Evolutionary conservation across 2,113 vertebrate genomes (phyloP), one percentile per base, ranked within the genome.

Genomic region (Trematomus loennbergii): DNA sequence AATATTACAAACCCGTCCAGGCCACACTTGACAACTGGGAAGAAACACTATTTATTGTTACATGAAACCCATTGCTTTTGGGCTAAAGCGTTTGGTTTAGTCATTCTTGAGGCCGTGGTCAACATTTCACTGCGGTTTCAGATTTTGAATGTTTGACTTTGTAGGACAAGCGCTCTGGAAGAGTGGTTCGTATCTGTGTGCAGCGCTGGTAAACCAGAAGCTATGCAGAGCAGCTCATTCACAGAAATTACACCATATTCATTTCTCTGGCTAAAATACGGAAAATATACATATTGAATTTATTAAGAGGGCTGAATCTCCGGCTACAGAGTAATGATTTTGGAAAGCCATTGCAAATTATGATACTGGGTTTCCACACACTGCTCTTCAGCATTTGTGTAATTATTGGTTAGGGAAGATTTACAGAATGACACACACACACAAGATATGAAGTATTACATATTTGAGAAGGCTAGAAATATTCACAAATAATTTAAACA

Each of bases 41-140:
- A 52, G 70, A 86, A 93, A 89, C 84, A 85, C 69, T 94, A 93
- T 95, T 96, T 95, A 94, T 93, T 95, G 92, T 94, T 95, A 93
- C 93, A 95, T 88, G 90, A 92, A 92, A 87, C 89, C 79, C 87
- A 95, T 92, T 93, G 93, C 89, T 91, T 94, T 91, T 79, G 88
- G 81, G 84, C 87, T 90, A 87, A 92, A 91, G 91, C 91, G 75
- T 87, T 94, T 89, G 94, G 87, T 89, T 67, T 87, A 89, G 84
- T 87, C 92, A 87, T 93, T 93, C 94, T 94, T 95, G 93, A 92
- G 94, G 93, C 94, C 89, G 82, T 36, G 82, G 94, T 87, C 86
- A 74, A 84, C 87, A 89, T 89, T 92, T 95, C 88, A 79, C 59
- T 94, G 92, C 86, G 91, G 91, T 92, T 94, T 93, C 62, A 15